Evolutionary conservation across 2,888 invertebrate genomes (phyloP).

Genomic region (Microctonus aethiopoides): DNA sequence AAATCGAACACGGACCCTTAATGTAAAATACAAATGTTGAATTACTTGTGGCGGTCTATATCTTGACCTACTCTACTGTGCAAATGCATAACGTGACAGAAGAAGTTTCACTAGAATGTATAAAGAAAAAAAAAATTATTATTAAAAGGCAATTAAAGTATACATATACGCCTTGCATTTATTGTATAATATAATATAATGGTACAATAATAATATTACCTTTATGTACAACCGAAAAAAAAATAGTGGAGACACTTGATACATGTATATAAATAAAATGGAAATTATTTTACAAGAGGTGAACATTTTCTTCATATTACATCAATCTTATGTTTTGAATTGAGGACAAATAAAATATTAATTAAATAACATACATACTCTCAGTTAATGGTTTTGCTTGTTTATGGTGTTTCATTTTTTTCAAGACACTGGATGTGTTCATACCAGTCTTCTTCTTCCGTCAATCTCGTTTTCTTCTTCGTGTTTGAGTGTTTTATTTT

Average conservation of each 20-base stretch:
- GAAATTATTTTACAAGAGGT: constrained; percentile 51
- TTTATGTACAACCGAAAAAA: constrained; percentile 50
- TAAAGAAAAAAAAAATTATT: neutral
- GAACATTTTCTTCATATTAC: constrained; percentile 33
- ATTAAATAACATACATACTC: neutral
- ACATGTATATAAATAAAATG: constrained; percentile 42
- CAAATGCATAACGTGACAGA: no score
- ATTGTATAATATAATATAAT: constrained; percentile 30
- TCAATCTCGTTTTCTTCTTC: neutral
- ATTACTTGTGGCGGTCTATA: no score
- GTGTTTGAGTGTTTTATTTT: no score
- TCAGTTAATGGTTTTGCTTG: constrained; percentile 9
- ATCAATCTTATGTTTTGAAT: constrained; percentile 20
- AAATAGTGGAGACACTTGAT: constrained; percentile 23
- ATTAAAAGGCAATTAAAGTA: neutral
- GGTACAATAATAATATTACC: constrained; percentile 29
- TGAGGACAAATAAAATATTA: neutral
- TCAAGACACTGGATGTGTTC: no score
- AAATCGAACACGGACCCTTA: no score
- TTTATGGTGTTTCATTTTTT: neutral
- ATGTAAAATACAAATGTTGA: no score
- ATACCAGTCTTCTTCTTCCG: neutral
- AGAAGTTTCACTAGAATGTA: no score
- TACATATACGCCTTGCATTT: constrained; percentile 37
- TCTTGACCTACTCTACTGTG: no score